A percentile compares a stretch with the other conserved stretches of the same genome.
Evolutionary conservation across 2,113 vertebrate genomes (phyloP).

Genomic region (Tragulus kanchil): DNA sequence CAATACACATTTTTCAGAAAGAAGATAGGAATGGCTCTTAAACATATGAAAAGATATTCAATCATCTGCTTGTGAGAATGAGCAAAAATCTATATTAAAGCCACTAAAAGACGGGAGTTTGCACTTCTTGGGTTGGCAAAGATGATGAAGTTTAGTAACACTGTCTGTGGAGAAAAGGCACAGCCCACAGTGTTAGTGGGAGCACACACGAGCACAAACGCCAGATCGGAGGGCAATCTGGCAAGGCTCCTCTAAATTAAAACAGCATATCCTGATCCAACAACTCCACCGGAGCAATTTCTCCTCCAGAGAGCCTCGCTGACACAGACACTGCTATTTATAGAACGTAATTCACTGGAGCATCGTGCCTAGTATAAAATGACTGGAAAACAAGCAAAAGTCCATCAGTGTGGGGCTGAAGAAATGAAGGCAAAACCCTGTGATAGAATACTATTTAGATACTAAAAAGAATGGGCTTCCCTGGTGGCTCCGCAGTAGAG

Average conservation of each 20-base stretch:
- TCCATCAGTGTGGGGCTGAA: neutral
- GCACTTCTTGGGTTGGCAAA: neutral
- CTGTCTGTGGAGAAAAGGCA: neutral
- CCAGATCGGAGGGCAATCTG: slow-evolving; percentile 60
- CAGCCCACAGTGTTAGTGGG: neutral
- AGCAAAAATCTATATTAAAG: slow-evolving; percentile 5
- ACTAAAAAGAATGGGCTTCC: neutral
- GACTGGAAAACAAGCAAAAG: slow-evolving; percentile 34
- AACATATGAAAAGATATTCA: neutral
- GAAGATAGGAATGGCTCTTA: neutral
- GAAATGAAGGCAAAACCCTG: neutral
- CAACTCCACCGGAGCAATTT: slow-evolving; percentile 47
- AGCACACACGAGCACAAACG: neutral
- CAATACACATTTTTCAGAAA: slow-evolving; percentile 9
- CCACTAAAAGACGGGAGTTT: slow-evolving; percentile 6
- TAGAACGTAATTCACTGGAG: slow-evolving; percentile 59
- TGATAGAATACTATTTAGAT: neutral
- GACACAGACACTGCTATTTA: slow-evolving; percentile 69
- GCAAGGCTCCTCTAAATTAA: slow-evolving; percentile 36
- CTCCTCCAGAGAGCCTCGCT: slow-evolving; percentile 56
- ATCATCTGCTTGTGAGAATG: neutral
- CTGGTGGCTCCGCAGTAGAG: neutral
- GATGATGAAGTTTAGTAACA: neutral
- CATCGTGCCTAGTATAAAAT: slow-evolving; percentile 47
- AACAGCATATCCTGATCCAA: slow-evolving; percentile 52